These are phyloP conservation scores for Palaemon carinicauda DNA, from an alignment of 1,140 invertebrate genomes.

Conservation along the genomic window DNA sequence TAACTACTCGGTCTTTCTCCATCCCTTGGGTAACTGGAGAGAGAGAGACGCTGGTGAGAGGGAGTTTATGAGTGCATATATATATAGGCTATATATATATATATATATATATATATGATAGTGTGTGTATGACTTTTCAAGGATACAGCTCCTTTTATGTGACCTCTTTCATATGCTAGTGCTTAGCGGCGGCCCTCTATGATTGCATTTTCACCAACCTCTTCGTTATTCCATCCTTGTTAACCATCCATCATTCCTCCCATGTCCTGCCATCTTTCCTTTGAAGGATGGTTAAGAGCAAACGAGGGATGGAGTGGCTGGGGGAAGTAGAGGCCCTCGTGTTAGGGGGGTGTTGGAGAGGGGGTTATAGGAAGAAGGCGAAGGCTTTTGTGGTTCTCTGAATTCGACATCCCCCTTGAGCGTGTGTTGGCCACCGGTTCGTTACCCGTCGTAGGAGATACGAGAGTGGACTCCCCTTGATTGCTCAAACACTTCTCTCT, in stretches of 20 bases:
- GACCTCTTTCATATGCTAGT: neutral
- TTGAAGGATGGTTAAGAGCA: no score
- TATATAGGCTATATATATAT: no score
- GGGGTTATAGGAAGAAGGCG: no score
- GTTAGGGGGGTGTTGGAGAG: no score
- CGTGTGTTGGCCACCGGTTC: neutral
- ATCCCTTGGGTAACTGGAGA: no score
- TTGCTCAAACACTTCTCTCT: conserved; percentile 6
- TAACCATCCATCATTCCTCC: neutral
- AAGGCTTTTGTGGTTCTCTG: neutral
- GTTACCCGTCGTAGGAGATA: conserved; percentile 3
- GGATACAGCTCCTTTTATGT: neutral
- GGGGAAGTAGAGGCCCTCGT: no score
- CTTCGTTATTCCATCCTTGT: neutral
- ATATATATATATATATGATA: conserved; percentile 22
- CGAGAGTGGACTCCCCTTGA: neutral
- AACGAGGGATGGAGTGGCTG: no score
- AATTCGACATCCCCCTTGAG: neutral
- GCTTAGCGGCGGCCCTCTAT: neutral
- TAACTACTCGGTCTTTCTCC: no score
- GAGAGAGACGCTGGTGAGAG: no score
- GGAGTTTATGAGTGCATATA: no score
- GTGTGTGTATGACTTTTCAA: no score
- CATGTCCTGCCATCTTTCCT: neutral
- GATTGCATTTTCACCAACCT: neutral